Evolutionary conservation across 2,888 invertebrate genomes (phyloP).

Genomic region (Lasioglossum calceatum): DNA sequence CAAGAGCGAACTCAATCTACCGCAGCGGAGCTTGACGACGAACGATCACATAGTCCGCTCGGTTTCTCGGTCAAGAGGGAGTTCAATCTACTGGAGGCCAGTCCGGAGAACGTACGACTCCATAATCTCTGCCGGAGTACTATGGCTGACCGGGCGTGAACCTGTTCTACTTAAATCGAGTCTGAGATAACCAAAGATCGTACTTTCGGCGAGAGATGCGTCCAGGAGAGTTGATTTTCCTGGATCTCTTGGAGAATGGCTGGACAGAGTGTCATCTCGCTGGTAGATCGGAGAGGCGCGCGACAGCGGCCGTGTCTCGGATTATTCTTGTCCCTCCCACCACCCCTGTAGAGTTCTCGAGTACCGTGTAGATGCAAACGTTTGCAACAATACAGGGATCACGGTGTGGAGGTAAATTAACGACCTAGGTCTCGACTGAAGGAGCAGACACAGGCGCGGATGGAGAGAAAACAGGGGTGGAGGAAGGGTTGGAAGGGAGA

Average conservation of each 20-base stretch:
- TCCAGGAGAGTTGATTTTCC: not conserved
- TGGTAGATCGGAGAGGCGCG: not conserved
- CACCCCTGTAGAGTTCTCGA: not conserved
- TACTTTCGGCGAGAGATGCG: not conserved
- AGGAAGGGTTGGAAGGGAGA: no score
- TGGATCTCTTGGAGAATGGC: not conserved
- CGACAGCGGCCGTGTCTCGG: not conserved
- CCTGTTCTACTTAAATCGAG: not conserved
- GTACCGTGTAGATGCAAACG: conserved; percentile 31
- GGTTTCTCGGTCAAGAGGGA: conserved; percentile 2
- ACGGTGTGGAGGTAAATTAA: conserved; percentile 70
- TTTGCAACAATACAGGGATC: conserved; percentile 46
- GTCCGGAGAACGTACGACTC: conserved; percentile 7
- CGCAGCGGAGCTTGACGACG: not conserved
- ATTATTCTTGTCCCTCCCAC: not conserved
- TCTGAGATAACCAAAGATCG: not conserved
- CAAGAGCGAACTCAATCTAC: conserved; percentile 6
- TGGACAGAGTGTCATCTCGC: not conserved
- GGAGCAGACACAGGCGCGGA: conserved; percentile 3
- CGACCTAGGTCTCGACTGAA: conserved; percentile 44
- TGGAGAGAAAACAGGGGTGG: not conserved
- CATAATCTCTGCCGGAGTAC: not conserved
- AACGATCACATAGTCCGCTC: conserved; percentile 1
- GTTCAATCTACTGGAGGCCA: not conserved
- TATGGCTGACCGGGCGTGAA: not conserved